Base-by-base conservation (phyloP, 1,140 invertebrate genomes). In the Lordiphosa stackelbergi region DNA sequence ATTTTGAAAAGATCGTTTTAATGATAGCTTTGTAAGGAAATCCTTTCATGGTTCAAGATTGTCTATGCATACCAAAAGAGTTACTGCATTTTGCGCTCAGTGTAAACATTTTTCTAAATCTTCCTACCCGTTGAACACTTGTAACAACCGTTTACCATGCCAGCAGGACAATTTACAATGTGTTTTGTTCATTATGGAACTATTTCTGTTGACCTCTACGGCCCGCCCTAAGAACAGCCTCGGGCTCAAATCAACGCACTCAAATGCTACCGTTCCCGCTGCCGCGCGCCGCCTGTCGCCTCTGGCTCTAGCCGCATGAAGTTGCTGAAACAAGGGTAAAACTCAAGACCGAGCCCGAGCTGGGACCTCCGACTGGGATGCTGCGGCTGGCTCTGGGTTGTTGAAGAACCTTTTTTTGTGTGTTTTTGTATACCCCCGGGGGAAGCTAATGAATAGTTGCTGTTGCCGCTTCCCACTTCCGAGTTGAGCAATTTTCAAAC, bases 161-260 rank as follows among this genome's bases (percentile, higher is more conserved):
- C 73, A 57, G 71, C 63, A 78, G 53, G 66, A 79, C 75, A 77
- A 83, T 83, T 83, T 83, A 83, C 77, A 83, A 83, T 83, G 77
- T 83, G 77, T 83, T 83, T 79, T 83, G 77, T 83, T 83, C 77
- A 83, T 83, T 83, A 81, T 84, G 65, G 72, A 83, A 83, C 77
- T 83, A 83, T 83, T 83, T 53, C 54, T 46, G 77, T 60, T 83
- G 77, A 83, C 77, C 77, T 83, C 72, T 54, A 45, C 56, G 42
- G 46, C 51, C 45, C 64, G 46, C 65, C 68, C 66, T 37, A 41
- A 47, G 64, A 49, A 59, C 53, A 66, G 68, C 75, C 65, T 56
- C 43, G 64, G 62, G 75, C 66, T 45, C 60, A 81, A 68, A 81
- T 74, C 66, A 68, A 71, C 54, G 58, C 75, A 79, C 62, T 74